Conservation (phyloP, 1,140 invertebrate genomes). For the Fragariocoptes setiger region DNA sequence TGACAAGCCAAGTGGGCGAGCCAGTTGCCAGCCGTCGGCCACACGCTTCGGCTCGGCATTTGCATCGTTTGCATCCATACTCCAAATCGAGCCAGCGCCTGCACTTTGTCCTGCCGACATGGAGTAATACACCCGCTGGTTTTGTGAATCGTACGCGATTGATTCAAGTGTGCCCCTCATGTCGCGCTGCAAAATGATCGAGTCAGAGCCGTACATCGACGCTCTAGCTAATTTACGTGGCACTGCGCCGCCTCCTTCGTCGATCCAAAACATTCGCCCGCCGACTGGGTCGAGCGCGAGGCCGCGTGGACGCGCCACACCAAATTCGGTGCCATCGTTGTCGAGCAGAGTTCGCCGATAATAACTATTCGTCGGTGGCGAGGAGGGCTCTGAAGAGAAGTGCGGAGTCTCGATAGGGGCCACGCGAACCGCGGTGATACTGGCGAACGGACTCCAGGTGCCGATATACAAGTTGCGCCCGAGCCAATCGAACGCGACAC, state of each 20-base stretch:
- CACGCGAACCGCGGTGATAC: constrained; percentile 67
- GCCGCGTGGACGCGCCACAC: constrained; percentile 52
- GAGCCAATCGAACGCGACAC: constrained; percentile 80
- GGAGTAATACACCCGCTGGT: constrained; percentile 53
- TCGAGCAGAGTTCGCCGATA: constrained; percentile 53
- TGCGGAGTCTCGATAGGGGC: constrained; percentile 37
- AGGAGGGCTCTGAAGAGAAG: neutral
- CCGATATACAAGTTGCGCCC: constrained; percentile 77
- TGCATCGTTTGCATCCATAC: constrained; percentile 22
- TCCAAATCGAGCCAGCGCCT: constrained; percentile 23
- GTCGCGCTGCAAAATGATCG: constrained; percentile 27
- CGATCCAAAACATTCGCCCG: constrained; percentile 79
- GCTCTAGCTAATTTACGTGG: constrained; percentile 61
- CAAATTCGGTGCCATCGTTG: constrained; percentile 53
- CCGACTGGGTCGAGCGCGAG: constrained; percentile 62
- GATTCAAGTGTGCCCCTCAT: constrained; percentile 33
- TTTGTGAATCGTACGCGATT: constrained; percentile 49
- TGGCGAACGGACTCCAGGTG: constrained; percentile 40
- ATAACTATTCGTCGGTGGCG: constrained; percentile 24
- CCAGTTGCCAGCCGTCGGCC: constrained; percentile 17
- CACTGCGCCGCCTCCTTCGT: constrained; percentile 64
- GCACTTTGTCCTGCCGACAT: constrained; percentile 19
- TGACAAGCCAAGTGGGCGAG: constrained; percentile 43
- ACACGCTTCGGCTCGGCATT: constrained; percentile 20
- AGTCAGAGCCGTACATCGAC: constrained; percentile 58